Conservation (phyloP, 2,797 vertebrate species). For the Aeoliscus strigatus region DNA sequence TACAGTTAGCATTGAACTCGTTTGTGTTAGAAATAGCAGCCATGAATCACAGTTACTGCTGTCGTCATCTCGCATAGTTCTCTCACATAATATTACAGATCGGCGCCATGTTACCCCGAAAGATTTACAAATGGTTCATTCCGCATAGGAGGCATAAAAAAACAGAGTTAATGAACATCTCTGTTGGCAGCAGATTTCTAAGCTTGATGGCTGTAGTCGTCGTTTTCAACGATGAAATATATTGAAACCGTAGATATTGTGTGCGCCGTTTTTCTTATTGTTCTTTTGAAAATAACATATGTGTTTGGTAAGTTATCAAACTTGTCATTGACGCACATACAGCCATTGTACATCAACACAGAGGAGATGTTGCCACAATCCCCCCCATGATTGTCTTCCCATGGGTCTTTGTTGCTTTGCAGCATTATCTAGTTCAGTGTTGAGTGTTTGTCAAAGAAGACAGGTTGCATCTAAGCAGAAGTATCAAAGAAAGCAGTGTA, state of each 20-base stretch:
- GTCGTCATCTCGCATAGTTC: slow-evolving; percentile 7
- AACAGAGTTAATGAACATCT: slow-evolving; percentile 70
- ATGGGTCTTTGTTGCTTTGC: slow-evolving; percentile 59
- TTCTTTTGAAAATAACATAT: background rate
- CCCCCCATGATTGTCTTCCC: slow-evolving; percentile 43
- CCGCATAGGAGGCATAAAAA: slow-evolving; percentile 77
- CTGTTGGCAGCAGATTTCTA: slow-evolving; percentile 57
- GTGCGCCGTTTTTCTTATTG: no score
- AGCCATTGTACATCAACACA: slow-evolving; percentile 19
- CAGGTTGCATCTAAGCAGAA: background rate
- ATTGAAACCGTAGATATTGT: no score
- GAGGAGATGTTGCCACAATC: slow-evolving; percentile 34
- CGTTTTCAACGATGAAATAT: slow-evolving; percentile 34
- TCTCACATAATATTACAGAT: slow-evolving; percentile 23
- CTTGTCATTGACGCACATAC: slow-evolving; percentile 27
- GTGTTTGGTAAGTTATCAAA: slow-evolving; percentile 9
- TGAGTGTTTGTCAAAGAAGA: background rate
- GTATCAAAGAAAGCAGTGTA: no score
- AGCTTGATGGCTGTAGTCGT: slow-evolving; percentile 35
- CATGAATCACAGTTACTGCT: background rate
- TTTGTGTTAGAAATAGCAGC: background rate
- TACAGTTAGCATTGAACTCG: no score
- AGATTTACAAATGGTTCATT: slow-evolving; percentile 55
- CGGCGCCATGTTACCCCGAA: slow-evolving; percentile 45
- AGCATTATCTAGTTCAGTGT: slow-evolving; percentile 19